Evolutionary conservation across 2,888 invertebrate genomes (phyloP), one percentile per base, ranked within the genome.

Genomic region (Nomada lathburiana): DNA sequence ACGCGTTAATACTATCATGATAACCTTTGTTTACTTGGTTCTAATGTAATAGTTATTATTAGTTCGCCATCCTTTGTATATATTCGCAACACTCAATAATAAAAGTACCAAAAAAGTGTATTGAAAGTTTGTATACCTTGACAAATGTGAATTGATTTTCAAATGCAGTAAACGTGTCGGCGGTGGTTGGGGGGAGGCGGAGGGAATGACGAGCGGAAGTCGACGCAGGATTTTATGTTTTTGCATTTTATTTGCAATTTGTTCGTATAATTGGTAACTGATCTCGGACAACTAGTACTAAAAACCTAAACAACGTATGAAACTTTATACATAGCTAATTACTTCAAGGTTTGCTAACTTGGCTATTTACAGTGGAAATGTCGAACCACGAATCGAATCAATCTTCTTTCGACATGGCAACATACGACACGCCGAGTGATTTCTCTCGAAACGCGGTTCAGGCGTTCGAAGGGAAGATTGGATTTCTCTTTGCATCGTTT

Each of bases 1-100:
- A 91, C 88, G 91, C 90, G 92, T 93, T 93, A 93, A 88, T 90
- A 91, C 88, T 91, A 92, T 90, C 91, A 92, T 91, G 91, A 90
- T 91, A 90, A 89, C 86, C 91, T 93, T 93, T 92, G 93, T 93
- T 93, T 93, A 94, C 93, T 93, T 93, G 93, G 92, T 93, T 93
- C 90, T 93, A 91, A 88, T 91, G 89, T 92, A 93, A 91, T 93
- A 92, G 90, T 91, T 92, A 91, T 92, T 93, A 88, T 89, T 93
- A 93, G 91, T 93, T 93, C 91, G 92, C 87, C 88, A 92, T 92
- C 91, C 92, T 93, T 93, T 93, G 93, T 94, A 93, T 93, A 93
- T 94, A 93, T 93, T 92, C 92, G 91, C 92, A 93, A 93, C 91
- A 93, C 92, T 93, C 91, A 92, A 94, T 93, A 93, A 94, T 93